phyloP scores from a whole-genome alignment of 2,888 invertebrate species.

The Drosophila peninsularis region DNA sequence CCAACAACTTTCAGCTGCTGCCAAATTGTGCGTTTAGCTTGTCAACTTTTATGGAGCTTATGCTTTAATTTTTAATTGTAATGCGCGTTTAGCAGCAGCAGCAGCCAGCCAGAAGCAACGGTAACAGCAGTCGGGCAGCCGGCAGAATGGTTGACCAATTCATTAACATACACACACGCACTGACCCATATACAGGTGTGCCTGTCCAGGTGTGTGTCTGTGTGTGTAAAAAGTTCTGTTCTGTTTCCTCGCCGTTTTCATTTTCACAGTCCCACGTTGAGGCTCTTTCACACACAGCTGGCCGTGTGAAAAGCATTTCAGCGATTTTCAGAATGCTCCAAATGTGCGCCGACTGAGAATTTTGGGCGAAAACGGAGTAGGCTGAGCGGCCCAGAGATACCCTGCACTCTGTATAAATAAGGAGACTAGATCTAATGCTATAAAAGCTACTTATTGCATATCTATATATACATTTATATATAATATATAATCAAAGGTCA shows the following conservation, averaged over 20 bases:
- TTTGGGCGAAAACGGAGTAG: slow-evolving; percentile 52
- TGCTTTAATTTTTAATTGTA: slow-evolving; percentile 62
- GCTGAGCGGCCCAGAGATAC: slow-evolving; percentile 3
- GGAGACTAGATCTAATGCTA: not conserved
- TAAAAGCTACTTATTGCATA: not conserved
- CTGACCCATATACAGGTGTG: slow-evolving; percentile 32
- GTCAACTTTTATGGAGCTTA: slow-evolving; percentile 58
- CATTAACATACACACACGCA: slow-evolving; percentile 53
- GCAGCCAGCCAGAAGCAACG: slow-evolving; percentile 29
- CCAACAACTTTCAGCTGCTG: slow-evolving; percentile 60
- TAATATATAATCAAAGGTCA: too few species aligned
- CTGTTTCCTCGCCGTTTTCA: slow-evolving; percentile 27
- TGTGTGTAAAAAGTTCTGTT: slow-evolving; percentile 22
- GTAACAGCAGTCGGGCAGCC: too few species aligned
- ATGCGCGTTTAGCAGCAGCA: slow-evolving; percentile 49
- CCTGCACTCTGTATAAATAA: slow-evolving; percentile 4
- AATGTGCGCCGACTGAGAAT: slow-evolving; percentile 62
- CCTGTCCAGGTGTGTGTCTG: not conserved
- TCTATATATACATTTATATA: too few species aligned
- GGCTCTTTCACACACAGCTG: slow-evolving; percentile 73
- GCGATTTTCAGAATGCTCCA: slow-evolving; percentile 60
- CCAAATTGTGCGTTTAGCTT: slow-evolving; percentile 51
- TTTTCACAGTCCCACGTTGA: slow-evolving; percentile 69
- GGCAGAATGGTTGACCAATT: slow-evolving; percentile 59
- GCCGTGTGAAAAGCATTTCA: slow-evolving; percentile 81